A percentile compares a stretch with the other conserved stretches of the same genome.
Evolutionary conservation across 2,113 vertebrate species (phyloP).

Genomic region (Syrmaticus mikado): DNA sequence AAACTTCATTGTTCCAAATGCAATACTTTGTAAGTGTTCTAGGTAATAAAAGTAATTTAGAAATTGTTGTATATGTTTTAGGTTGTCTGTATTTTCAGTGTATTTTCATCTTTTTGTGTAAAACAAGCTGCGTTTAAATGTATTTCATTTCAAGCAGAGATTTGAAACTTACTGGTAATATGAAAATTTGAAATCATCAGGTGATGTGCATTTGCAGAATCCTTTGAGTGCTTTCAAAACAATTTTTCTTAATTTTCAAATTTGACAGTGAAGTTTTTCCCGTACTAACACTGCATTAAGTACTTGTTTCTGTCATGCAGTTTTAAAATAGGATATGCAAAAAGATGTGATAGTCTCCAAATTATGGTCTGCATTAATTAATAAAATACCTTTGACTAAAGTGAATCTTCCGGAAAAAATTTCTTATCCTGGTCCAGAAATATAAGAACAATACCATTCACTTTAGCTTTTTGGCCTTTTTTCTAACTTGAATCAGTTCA

Average conservation of each 20-base stretch:
- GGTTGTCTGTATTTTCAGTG: background rate
- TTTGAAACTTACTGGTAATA: background rate
- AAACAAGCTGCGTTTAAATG: background rate
- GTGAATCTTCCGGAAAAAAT: background rate
- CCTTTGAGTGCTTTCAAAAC: background rate
- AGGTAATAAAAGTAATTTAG: background rate
- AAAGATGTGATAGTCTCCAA: background rate
- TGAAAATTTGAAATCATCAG: background rate
- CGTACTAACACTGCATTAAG: background rate
- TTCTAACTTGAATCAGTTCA: background rate
- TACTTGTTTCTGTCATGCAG: background rate
- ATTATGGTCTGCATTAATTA: background rate
- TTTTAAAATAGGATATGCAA: background rate
- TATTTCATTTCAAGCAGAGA: background rate
- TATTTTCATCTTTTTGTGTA: background rate
- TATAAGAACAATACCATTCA: background rate
- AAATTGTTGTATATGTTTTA: background rate
- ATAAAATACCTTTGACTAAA: background rate
- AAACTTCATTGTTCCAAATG: constrained; percentile 93
- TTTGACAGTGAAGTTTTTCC: background rate
- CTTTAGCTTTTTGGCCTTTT: background rate
- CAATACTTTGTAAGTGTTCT: constrained; percentile 84
- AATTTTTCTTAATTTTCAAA: background rate
- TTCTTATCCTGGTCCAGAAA: background rate
- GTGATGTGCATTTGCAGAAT: background rate